Evolutionary conservation across 2,113 vertebrate species (phyloP), one percentile per base, ranked within the genome.

Genomic region (Caranx melampygus): DNA sequence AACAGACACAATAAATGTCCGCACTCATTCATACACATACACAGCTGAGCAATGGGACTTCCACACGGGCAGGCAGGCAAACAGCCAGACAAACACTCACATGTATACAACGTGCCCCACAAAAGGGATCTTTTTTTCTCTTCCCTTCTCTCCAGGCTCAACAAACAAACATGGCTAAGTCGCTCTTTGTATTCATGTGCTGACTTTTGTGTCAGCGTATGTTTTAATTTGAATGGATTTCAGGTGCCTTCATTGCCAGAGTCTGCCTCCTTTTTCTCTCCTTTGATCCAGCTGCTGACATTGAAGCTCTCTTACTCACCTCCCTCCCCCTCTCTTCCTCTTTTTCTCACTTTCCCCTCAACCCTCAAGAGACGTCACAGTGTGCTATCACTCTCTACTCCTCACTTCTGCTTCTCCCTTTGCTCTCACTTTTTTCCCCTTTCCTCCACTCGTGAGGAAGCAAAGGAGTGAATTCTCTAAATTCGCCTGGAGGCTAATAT

Each of bases 151-250:
- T 67, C 13, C 68, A 18, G 65, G 31, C 60, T 75, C 61, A 52
- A 52, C 82, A 84, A 86, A 86, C 71, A 82, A 84, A 74, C 55
- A 57, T 15, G 0, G 33, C 57, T 74, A 83, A 84, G 85, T 76
- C 44, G 8, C 66, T 86, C 67, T 91, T 83, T 86, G 84, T 87
- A 89, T 91, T 87, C 69, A 66, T 75, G 54, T 52, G 61, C 34
- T 3, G 34, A 34, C 77, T 78, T 69, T 78, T 52, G 62, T 82
- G 69, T 78, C 77, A 69, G 68, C 21, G 18, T 70, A 45, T 78
- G 82, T 80, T 91, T 89, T 84, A 85, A 89, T 87, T 79, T 78
- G 81, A 87, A 86, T 80, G 62, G 57, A 86, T 92, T 80, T 83
- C 52, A 86, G 86, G 78, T 75, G 72, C 65, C 16, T 75, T 72